A percentile compares a stretch with the other conserved stretches of the same genome.
Evolutionary conservation across 2,888 invertebrate genomes (phyloP).

Genomic region (Eupithecia subfuscata): DNA sequence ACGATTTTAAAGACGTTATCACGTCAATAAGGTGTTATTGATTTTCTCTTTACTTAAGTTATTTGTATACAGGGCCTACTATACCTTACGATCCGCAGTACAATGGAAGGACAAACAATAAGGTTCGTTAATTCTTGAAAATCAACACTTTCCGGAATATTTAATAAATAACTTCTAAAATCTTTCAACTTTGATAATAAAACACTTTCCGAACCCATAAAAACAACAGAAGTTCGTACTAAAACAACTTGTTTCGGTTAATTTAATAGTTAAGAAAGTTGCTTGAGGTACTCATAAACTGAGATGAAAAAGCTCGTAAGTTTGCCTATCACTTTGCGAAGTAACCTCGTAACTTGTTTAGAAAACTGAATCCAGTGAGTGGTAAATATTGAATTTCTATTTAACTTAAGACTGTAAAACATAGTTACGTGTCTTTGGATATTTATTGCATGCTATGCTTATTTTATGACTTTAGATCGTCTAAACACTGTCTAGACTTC

Average conservation of each 20-base stretch:
- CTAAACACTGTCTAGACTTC: conserved; percentile 29
- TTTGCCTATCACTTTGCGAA: conserved; percentile 11
- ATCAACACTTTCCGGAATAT: not conserved
- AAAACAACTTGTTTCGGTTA: conserved; percentile 13
- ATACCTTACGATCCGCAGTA: not conserved
- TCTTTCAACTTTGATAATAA: conserved; percentile 7
- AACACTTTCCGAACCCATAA: conserved; percentile 3
- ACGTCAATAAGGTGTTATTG: too few relatives aligned
- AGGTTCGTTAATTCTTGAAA: not conserved
- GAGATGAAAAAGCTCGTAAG: conserved; percentile 13
- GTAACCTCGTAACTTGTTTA: conserved; percentile 6
- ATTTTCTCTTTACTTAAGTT: too few relatives aligned
- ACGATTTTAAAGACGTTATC: too few relatives aligned
- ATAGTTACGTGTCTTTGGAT: conserved; percentile 17
- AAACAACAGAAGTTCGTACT: conserved; percentile 6
- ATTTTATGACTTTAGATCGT: conserved; percentile 20
- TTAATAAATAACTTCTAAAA: not conserved
- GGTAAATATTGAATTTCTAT: conserved; percentile 23
- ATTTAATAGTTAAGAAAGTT: conserved; percentile 19
- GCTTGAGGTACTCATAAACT: conserved; percentile 7
- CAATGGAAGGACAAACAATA: not conserved
- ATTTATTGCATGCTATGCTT: conserved; percentile 25
- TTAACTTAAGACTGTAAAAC: conserved; percentile 22
- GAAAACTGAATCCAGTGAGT: conserved; percentile 9
- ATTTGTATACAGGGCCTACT: not conserved